Conservation (phyloP, 1,140 invertebrate genomes). For the Campoletis sonorensis region DNA sequence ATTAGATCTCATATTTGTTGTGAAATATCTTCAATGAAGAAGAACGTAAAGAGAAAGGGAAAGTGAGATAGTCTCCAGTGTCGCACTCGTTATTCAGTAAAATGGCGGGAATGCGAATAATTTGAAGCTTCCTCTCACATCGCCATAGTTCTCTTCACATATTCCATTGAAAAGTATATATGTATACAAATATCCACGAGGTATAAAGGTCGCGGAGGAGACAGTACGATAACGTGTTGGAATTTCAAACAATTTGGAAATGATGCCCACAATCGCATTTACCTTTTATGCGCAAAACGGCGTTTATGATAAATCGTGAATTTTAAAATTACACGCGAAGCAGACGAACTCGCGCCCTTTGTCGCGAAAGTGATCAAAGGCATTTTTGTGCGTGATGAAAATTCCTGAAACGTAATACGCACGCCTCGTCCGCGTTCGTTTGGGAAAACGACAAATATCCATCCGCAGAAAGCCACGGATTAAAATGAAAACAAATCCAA, state of each 20-base stretch:
- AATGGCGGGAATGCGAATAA: slow-evolving; percentile 7
- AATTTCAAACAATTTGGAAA: not conserved
- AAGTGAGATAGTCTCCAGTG: not conserved
- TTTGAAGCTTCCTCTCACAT: not conserved
- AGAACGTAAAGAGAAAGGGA: too few relatives aligned
- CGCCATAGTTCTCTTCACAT: not conserved
- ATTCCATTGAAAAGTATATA: not conserved
- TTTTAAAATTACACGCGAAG: not conserved
- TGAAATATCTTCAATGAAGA: not conserved
- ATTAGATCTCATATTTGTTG: not conserved
- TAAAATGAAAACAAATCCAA: slow-evolving; percentile 2
- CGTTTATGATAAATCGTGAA: not conserved
- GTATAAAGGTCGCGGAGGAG: not conserved
- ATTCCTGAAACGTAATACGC: not conserved
- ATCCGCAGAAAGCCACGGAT: not conserved
- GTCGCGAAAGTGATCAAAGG: not conserved
- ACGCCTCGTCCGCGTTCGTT: not conserved
- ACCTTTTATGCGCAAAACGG: not conserved
- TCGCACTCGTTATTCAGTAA: not conserved
- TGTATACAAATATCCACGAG: not conserved
- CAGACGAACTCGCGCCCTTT: not conserved
- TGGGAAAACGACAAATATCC: not conserved
- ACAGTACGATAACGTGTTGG: slow-evolving; percentile 4
- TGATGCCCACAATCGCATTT: not conserved
- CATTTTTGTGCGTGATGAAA: not conserved